A percentile compares a stretch with the other conserved stretches of the same genome.
Evolutionary conservation across 2,888 invertebrate genomes (phyloP).

Genomic region (Eulithis prunata): DNA sequence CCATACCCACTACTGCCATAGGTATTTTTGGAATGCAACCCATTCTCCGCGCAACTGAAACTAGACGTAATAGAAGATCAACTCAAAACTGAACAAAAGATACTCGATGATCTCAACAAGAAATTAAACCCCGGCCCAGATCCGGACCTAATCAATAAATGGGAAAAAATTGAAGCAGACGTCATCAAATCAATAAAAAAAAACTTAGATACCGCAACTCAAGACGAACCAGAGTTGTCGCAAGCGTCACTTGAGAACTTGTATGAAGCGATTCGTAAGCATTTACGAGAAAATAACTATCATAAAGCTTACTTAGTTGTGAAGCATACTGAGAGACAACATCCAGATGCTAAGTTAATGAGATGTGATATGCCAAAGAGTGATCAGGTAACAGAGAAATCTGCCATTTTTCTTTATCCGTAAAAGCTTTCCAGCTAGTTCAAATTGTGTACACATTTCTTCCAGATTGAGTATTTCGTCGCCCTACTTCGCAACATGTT

Average conservation of each 20-base stretch:
- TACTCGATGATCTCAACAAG: slow-evolving; percentile 85
- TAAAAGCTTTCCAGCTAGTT: background rate
- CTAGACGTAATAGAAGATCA: slow-evolving; percentile 84
- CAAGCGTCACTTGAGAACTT: slow-evolving; percentile 74
- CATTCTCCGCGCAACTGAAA: slow-evolving; percentile 90
- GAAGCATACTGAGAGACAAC: slow-evolving; percentile 75
- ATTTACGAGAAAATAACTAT: slow-evolving; percentile 76
- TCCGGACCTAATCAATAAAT: slow-evolving; percentile 75
- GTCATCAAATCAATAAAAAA: slow-evolving; percentile 78
- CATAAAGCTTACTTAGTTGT: slow-evolving; percentile 80
- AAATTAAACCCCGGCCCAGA: slow-evolving; percentile 75
- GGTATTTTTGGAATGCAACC: slow-evolving; percentile 92
- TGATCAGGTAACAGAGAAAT: slow-evolving; percentile 68
- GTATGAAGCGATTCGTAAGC: slow-evolving; percentile 72
- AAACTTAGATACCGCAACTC: slow-evolving; percentile 73
- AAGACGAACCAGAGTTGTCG: slow-evolving; percentile 75
- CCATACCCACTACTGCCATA: slow-evolving; percentile 45
- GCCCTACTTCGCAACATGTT: slow-evolving; percentile 74
- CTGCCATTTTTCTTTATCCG: background rate
- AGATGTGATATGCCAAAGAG: slow-evolving; percentile 77
- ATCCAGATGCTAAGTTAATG: slow-evolving; percentile 75
- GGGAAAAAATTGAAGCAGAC: slow-evolving; percentile 81
- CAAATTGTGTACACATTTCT: slow-evolving; percentile 23
- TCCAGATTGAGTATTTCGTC: slow-evolving; percentile 76
- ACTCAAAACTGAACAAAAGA: slow-evolving; percentile 84